Evolutionary conservation across 2,113 vertebrate genomes (phyloP).

Genomic region (Phrynocephalus versicolor): DNA sequence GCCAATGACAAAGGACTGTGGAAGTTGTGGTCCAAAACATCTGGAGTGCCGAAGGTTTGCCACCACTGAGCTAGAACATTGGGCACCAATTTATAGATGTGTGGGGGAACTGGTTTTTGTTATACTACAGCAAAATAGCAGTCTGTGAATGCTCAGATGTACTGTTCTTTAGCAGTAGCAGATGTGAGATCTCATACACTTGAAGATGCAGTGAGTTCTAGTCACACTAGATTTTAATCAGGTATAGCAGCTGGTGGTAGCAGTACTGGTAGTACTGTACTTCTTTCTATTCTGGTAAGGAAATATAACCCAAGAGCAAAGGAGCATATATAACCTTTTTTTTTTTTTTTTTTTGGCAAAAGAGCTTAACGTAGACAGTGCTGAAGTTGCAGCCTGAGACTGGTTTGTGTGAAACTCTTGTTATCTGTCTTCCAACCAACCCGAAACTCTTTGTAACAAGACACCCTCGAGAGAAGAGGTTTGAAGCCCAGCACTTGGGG

Average conservation of each 20-base stretch:
- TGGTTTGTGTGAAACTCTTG: constrained; percentile 12
- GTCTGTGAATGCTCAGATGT: background rate
- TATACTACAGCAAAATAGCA: background rate
- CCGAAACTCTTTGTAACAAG: constrained; percentile 15
- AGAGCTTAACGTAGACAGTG: background rate
- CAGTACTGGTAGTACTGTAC: background rate
- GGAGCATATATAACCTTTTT: background rate
- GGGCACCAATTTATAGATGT: background rate
- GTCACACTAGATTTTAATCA: background rate
- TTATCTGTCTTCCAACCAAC: background rate
- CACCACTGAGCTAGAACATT: background rate
- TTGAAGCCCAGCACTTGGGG: background rate
- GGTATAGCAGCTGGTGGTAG: background rate
- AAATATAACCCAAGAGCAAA: background rate
- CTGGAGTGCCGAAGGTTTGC: no score
- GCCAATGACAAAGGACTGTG: no score
- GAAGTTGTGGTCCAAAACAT: no score
- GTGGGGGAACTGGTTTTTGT: background rate
- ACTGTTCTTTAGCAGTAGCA: no score
- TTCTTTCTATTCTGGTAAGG: background rate
- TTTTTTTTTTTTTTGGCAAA: background rate
- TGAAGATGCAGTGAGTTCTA: background rate
- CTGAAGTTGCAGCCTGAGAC: background rate
- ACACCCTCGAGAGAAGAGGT: background rate
- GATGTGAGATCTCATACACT: no score